Base-by-base conservation (phyloP, 2,888 invertebrate species). In the Salpingus planirostris region DNA sequence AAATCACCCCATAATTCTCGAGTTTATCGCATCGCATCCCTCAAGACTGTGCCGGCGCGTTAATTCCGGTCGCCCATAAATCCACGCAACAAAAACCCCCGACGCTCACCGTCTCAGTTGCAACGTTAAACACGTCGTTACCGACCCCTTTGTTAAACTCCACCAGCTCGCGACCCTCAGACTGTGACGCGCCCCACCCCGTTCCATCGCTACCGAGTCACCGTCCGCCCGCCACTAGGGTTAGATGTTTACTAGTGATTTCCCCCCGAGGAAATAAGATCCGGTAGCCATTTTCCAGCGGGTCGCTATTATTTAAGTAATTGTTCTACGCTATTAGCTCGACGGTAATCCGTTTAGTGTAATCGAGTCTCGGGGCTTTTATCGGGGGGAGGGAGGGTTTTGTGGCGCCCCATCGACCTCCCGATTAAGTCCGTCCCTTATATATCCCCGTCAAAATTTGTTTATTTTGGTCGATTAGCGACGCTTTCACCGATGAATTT, bases 221-320 rank as follows among this genome's bases (percentile, higher is more conserved):
- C 53, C 49, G 36, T 50, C 52, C 50, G 14, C 38, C 14, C 3
- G 11, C 12, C 14, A 24, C 13, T 36, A 44, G 56, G 55, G 57
- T 52, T 39, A 39, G 51, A 54, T 55, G 59, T 57, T 59, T 57
- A 53, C 55, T 55, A 53, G 53, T 44, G 54, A 59, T 59, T 54
- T 60, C 50, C 55, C 60, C 59, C 59, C 45, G 46, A 59, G 60
- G 61, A 60, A 60, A 60, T 60, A 59, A 58, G 59, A 62, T 56
- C 59, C 59, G 57, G 57, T 55, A 57, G 59, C 60, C 62, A 62
- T 62, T 60, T 60, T 60, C 57, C 52, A 52, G 53, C 51, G 57
- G 57, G 53, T 52, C 47, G 59, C 60, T 60, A 60, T 59, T 62
- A 62, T 60, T 62, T 62, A 62, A 60, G 60, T 62, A 62, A 62